Conservation (phyloP, 2,797 vertebrate genomes). For the Leucoraja ocellata region DNA sequence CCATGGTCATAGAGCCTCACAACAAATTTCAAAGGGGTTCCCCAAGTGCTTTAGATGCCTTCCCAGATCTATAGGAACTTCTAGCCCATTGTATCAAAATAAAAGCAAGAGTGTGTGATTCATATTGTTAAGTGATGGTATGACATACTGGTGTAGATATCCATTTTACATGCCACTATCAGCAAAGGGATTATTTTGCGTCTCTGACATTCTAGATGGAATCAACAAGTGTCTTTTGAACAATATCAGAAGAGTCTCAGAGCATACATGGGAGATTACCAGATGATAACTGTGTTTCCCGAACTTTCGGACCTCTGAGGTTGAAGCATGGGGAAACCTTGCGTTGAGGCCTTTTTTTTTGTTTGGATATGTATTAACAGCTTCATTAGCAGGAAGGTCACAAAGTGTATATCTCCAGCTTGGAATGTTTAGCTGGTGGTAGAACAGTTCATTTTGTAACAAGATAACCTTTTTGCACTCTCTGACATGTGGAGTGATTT, state of each 20-base stretch:
- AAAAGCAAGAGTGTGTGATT: background rate
- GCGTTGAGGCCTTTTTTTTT: background rate
- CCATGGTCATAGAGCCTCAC: no score
- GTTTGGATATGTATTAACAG: conserved; percentile 2
- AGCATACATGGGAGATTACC: background rate
- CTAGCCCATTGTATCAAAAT: background rate
- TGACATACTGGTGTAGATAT: background rate
- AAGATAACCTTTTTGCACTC: conserved; percentile 37
- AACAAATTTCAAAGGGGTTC: no score
- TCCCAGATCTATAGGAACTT: no score
- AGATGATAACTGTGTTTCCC: background rate
- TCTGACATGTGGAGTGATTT: conserved; percentile 34
- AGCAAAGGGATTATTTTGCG: background rate
- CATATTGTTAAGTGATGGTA: background rate
- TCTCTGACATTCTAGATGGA: background rate
- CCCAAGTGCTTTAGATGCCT: no score
- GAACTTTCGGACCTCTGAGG: conserved; percentile 4
- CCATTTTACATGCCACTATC: background rate
- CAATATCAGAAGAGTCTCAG: background rate
- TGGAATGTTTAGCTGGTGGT: conserved; percentile 26
- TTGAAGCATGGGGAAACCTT: background rate
- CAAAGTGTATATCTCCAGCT: conserved; percentile 5
- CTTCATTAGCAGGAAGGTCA: conserved; percentile 33
- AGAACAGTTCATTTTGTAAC: background rate
- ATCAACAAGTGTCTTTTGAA: background rate